These are phyloP conservation scores for Heliconius ethilla DNA, from an alignment of 2,888 invertebrate species.

Conservation along the genomic window DNA sequence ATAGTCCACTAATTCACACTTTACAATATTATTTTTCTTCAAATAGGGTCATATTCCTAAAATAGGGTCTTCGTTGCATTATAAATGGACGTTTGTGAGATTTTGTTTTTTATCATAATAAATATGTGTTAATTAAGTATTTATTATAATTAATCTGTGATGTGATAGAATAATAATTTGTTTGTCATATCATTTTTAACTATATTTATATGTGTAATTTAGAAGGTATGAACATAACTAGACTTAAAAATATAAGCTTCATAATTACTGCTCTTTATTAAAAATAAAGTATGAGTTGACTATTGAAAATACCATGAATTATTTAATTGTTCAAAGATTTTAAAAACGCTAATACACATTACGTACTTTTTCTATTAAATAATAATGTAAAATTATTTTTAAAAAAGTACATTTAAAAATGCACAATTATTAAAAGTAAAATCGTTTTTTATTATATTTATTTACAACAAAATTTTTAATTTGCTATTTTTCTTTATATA, in stretches of 20 bases:
- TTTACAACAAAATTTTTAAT: conserved; percentile 56
- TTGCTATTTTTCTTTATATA: conserved; percentile 57
- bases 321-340: not conserved
- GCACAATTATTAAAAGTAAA: conserved; percentile 50
- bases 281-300: not conserved
- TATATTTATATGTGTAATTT: conserved; percentile 10
- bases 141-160: conserved; percentile 37
- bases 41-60: not conserved
- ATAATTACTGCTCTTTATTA: not conserved
- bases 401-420: conserved; percentile 18
- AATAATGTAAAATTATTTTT: not conserved
- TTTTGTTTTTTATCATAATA: conserved; percentile 7
- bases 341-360: not conserved
- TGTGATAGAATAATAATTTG: conserved; percentile 55
- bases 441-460: conserved; percentile 46
- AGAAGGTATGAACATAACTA: not conserved
- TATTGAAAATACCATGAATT: not conserved
- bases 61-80: not conserved
- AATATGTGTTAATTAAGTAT: conserved; percentile 14
- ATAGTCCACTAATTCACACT: not conserved
- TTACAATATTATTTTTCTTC: not conserved
- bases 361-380: not conserved
- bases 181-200: conserved; percentile 22
- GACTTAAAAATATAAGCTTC: not conserved
- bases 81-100: not conserved